Evolutionary conservation across 2,797 vertebrate species (phyloP).

Genomic region (Sorex maritimensis): DNA sequence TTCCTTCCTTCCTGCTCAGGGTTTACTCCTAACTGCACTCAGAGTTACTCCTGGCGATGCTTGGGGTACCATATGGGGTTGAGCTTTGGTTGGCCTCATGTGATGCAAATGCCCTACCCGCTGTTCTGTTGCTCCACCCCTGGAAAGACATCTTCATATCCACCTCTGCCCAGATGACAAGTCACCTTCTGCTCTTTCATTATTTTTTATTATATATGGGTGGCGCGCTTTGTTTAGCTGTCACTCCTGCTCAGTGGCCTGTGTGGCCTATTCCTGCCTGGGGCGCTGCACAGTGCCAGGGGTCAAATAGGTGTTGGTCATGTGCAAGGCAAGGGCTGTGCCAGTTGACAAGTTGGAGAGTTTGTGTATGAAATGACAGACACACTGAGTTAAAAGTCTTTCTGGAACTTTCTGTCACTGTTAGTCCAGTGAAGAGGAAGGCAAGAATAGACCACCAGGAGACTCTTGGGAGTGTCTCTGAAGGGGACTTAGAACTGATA

Average conservation of each 20-base stretch:
- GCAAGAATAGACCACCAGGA: neutral
- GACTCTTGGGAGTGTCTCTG: neutral
- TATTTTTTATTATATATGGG: neutral
- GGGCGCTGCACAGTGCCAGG: too few species aligned
- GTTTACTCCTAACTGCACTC: too few species aligned
- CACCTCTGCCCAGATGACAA: neutral
- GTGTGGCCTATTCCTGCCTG: too few species aligned
- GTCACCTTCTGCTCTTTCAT: neutral
- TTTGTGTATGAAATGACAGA: neutral
- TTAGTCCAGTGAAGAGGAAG: neutral
- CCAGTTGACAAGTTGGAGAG: neutral
- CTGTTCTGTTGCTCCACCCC: too few species aligned
- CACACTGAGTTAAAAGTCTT: neutral
- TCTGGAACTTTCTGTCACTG: neutral
- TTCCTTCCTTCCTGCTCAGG: too few species aligned
- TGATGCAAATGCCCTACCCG: too few species aligned
- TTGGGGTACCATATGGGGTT: too few species aligned
- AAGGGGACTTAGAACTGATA: neutral
- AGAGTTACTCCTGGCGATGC: too few species aligned
- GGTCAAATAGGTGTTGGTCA: too few species aligned
- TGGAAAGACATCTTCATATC: neutral
- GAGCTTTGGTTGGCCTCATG: too few species aligned
- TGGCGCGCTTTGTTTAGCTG: neutral
- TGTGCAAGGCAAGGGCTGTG: too few species aligned
- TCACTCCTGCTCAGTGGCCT: too few species aligned